phyloP scores from a whole-genome alignment of 2,888 invertebrate genomes.

The Reticulitermes lucifugus region DNA sequence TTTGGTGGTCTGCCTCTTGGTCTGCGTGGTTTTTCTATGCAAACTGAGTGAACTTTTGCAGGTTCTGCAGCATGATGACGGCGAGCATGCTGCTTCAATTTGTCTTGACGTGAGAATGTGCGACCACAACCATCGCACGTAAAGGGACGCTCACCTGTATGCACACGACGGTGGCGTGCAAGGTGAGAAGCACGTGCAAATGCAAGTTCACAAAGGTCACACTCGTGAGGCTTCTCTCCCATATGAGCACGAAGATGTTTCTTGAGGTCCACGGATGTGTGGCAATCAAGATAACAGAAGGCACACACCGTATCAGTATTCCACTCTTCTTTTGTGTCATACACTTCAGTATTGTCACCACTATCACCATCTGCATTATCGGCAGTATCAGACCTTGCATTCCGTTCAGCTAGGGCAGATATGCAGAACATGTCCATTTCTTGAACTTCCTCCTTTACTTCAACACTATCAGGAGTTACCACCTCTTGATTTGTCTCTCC shows the following conservation, averaged over 20 bases:
- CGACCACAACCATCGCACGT: slow-evolving; percentile 81
- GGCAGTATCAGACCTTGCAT: neutral
- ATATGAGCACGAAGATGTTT: slow-evolving; percentile 56
- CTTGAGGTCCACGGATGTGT: slow-evolving; percentile 53
- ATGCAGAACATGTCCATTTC: slow-evolving; percentile 38
- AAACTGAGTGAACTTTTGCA: neutral
- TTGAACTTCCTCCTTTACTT: slow-evolving; percentile 25
- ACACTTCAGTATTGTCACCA: neutral
- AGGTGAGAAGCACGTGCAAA: slow-evolving; percentile 79
- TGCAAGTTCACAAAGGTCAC: slow-evolving; percentile 55
- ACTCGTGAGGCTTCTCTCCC: slow-evolving; percentile 56
- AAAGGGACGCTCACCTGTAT: slow-evolving; percentile 85
- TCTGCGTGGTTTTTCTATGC: slow-evolving; percentile 24
- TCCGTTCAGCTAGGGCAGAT: slow-evolving; percentile 15
- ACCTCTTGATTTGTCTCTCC: neutral
- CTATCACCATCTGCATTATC: slow-evolving; percentile 20
- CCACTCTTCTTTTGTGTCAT: neutral
- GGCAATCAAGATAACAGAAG: slow-evolving; percentile 50
- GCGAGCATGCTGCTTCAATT: slow-evolving; percentile 75
- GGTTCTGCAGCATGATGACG: slow-evolving; percentile 37
- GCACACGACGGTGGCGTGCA: slow-evolving; percentile 80
- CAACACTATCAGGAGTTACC: neutral
- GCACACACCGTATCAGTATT: slow-evolving; percentile 37
- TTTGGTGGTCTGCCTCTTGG: slow-evolving; percentile 21
- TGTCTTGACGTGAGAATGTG: slow-evolving; percentile 79